Evolutionary conservation across 2,797 vertebrate genomes (phyloP), one percentile per base, ranked within the genome.

Genomic region (Lerista edwardsae): DNA sequence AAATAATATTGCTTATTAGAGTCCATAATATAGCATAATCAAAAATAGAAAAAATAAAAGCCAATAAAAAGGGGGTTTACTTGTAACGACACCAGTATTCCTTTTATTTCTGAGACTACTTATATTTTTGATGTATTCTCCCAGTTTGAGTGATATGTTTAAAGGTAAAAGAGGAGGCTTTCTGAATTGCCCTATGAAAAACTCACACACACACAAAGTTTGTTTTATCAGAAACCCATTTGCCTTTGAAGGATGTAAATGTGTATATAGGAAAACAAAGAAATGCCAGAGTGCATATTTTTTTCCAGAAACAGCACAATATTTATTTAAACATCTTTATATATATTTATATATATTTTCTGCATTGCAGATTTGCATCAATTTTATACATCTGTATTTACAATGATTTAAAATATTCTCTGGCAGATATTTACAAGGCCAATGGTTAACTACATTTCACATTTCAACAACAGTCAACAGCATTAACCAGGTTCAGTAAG

Each of bases 311-410:
- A 96, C 95, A 93, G 92, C 96, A 99, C 98, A 96, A 97, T 98
- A 98, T 98, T 98, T 98, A 98, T 98, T 98, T 97, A 98, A 97
- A 86, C 97, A 97, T 97, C 96, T 98, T 97, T 94, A 90, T 94
- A 89, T 93, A 92, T 91, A 62, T 85, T 31, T 92, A 97, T 94
- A 93, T 92, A 93, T 95, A 75, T 96, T 95, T 96, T 96, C 97
- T 97, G 95, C 96, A 95, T 95, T 95, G 95, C 96, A 97, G 97
- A 97, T 92, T 94, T 91, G 94, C 96, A 95, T 92, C 84, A 94
- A 93, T 95, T 98, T 98, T 98, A 95, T 98, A 98, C 97, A 98
- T 96, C 95, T 96, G 93, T 98, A 98, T 98, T 97, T 99, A 99
- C 97, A 99, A 92, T 92, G 96, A 97, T 97, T 98, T 97, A 99